Conservation (phyloP, 1,140 invertebrate species). For the Parapsyche elsis region DNA sequence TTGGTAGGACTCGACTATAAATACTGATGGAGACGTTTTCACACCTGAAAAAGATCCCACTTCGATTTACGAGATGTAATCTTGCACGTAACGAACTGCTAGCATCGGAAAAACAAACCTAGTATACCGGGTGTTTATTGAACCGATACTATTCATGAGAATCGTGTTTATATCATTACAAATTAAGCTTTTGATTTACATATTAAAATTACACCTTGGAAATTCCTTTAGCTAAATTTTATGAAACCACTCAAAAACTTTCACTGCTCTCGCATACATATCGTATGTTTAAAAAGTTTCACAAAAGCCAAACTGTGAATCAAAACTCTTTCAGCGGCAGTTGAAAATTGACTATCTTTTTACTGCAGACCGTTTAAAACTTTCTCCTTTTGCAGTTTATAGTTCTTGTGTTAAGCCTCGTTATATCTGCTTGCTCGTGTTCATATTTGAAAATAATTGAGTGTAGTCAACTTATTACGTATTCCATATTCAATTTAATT, state of each 20-base stretch:
- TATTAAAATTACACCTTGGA: too few relatives aligned
- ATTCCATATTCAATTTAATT: too few relatives aligned
- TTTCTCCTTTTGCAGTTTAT: neutral
- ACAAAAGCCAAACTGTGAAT: neutral
- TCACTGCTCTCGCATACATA: neutral
- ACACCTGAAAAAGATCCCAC: conserved; percentile 4
- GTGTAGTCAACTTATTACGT: too few relatives aligned
- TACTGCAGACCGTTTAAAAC: neutral
- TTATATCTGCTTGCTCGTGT: too few relatives aligned
- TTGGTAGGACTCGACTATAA: neutral
- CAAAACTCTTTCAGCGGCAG: neutral
- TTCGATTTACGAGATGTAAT: conserved; percentile 31
- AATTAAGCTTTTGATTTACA: too few relatives aligned
- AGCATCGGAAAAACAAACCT: too few relatives aligned
- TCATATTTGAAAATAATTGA: too few relatives aligned
- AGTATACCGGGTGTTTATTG: too few relatives aligned
- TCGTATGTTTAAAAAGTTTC: neutral
- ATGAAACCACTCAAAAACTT: neutral
- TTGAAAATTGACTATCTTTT: conserved; percentile 8
- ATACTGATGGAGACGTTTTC: neutral
- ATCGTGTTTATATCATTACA: too few relatives aligned
- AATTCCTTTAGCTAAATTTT: too few relatives aligned
- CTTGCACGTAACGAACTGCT: neutral
- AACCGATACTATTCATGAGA: too few relatives aligned
- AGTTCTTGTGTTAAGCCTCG: neutral